Conservation (phyloP, 2,888 invertebrate species). For the Leistus spinibarbis region DNA sequence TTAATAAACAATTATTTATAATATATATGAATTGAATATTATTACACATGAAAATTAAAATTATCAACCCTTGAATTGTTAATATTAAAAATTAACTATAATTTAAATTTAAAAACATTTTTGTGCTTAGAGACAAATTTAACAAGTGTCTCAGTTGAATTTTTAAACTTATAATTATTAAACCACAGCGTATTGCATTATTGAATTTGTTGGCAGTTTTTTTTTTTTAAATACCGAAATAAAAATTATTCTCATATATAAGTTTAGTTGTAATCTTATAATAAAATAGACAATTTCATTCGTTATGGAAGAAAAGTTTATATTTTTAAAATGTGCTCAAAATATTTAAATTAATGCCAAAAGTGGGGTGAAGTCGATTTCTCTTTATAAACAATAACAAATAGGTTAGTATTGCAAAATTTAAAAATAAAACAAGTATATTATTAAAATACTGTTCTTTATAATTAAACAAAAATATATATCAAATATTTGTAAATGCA, state of each 20-base stretch:
- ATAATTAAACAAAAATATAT: neutral
- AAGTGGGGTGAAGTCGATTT: neutral
- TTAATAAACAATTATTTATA: neutral
- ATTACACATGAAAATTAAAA: neutral
- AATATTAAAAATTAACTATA: neutral
- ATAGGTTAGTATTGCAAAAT: neutral
- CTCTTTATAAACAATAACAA: neutral
- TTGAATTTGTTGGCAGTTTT: neutral
- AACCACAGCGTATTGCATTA: neutral
- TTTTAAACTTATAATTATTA: no score
- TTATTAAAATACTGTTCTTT: constrained; percentile 15
- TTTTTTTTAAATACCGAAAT: neutral
- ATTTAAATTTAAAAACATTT: neutral
- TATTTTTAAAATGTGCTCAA: neutral
- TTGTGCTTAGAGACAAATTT: neutral
- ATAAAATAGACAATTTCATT: neutral
- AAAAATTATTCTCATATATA: neutral
- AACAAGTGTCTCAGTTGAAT: neutral
- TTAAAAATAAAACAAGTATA: neutral
- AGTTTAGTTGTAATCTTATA: neutral
- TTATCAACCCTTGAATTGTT: neutral
- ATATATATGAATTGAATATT: neutral
- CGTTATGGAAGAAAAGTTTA: neutral
- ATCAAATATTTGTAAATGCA: neutral
- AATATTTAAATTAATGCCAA: neutral